These are phyloP conservation scores for Eurytoma adleriae DNA, from an alignment of 2,888 invertebrate species.

Conservation along the genomic window DNA sequence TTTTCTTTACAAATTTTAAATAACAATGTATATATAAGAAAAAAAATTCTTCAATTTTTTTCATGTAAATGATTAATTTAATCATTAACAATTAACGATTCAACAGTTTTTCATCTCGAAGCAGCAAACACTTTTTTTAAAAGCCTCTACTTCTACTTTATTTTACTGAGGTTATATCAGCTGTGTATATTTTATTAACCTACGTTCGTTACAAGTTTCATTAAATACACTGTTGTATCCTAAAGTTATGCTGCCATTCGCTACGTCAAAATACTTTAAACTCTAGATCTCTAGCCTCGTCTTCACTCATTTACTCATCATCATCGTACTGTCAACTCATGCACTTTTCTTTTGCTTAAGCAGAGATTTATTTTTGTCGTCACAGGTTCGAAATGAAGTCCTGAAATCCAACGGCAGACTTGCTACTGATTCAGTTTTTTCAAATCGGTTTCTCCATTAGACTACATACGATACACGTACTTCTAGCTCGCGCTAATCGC, in stretches of 20 bases:
- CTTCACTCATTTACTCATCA: neutral
- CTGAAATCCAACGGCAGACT: slow-evolving; percentile 13
- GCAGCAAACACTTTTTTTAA: slow-evolving; percentile 54
- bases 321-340: no score
- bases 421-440: slow-evolving; percentile 3
- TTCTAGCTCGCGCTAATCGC: slow-evolving; percentile 65
- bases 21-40: slow-evolving; percentile 42
- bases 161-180: slow-evolving; percentile 48
- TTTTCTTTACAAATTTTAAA: slow-evolving; percentile 48
- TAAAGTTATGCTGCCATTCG: slow-evolving; percentile 37
- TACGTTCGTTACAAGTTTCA: slow-evolving; percentile 46
- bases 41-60: slow-evolving; percentile 15
- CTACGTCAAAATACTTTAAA: slow-evolving; percentile 10
- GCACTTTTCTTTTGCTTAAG: no score
- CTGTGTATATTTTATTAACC: slow-evolving; percentile 41
- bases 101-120: slow-evolving; percentile 49
- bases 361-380: neutral
- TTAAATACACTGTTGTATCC: slow-evolving; percentile 44
- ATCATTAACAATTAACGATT: slow-evolving; percentile 52
- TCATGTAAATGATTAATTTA: slow-evolving; percentile 35
- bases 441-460: slow-evolving; percentile 9
- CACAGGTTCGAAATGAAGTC: neutral
- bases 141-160: slow-evolving; percentile 51
- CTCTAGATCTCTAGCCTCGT: neutral
- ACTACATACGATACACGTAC: slow-evolving; percentile 66